These are phyloP conservation scores for Sinocyclocheilus rhinocerous DNA, from an alignment of 2,113 vertebrate genomes.

Conservation along the genomic window DNA sequence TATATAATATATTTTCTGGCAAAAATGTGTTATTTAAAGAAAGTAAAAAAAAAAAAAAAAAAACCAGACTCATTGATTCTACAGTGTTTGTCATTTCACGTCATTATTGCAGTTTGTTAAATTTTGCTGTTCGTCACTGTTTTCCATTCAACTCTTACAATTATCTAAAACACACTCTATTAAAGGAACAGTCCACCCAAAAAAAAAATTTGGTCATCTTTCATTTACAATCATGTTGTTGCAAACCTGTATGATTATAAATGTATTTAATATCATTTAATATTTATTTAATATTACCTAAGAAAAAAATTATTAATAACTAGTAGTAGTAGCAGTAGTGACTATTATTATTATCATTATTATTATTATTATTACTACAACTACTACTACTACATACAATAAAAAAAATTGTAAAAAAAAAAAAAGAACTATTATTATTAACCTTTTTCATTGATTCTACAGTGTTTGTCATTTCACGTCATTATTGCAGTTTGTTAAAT, in stretches of 20 bases:
- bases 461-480: neutral
- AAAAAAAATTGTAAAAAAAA: too few relatives aligned
- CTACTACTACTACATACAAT: too few relatives aligned
- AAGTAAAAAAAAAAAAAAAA: neutral
- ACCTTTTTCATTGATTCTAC: neutral
- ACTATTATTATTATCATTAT: too few relatives aligned
- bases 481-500: neutral
- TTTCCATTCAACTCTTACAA: neutral
- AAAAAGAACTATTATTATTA: too few relatives aligned
- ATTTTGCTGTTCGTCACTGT: neutral
- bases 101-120: neutral
- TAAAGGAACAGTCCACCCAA: neutral
- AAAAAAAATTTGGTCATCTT: too few relatives aligned
- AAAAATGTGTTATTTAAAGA: neutral
- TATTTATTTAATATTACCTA: too few relatives aligned
- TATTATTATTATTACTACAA: too few relatives aligned
- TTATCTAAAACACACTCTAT: neutral
- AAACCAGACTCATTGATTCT: neutral
- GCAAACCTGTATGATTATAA: too few relatives aligned
- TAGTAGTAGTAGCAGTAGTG: too few relatives aligned
- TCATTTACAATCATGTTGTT: too few relatives aligned
- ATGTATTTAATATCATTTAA: too few relatives aligned
- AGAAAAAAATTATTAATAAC: too few relatives aligned
- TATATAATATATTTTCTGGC: neutral
- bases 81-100: neutral